Evolutionary conservation across 2,888 invertebrate genomes (phyloP).

Genomic region (Melanostoma scalare): DNA sequence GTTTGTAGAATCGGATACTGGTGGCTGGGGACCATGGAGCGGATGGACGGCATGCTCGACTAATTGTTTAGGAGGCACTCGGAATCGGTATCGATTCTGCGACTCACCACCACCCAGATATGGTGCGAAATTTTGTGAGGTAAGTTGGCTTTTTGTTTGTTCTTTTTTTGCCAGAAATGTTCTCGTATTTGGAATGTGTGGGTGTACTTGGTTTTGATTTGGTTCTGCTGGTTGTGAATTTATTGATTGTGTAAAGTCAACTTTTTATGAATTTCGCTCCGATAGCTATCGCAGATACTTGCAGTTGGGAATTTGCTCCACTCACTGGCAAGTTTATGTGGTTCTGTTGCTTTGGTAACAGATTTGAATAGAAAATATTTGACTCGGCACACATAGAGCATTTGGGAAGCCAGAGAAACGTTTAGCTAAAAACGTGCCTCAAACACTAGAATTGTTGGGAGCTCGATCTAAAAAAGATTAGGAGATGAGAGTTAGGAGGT

Average conservation of each 20-base stretch:
- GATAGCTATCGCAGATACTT: slow-evolving; percentile 16
- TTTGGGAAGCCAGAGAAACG: neutral
- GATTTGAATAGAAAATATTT: slow-evolving; percentile 23
- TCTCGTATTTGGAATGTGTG: neutral
- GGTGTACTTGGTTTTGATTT: slow-evolving; percentile 20
- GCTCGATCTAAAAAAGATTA: slow-evolving; percentile 2
- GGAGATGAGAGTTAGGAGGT: too few relatives aligned
- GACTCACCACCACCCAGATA: slow-evolving; percentile 94
- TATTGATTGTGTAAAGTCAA: slow-evolving; percentile 21
- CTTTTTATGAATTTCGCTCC: slow-evolving; percentile 28
- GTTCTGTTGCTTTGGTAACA: slow-evolving; percentile 22
- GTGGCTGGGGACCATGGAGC: slow-evolving; percentile 91
- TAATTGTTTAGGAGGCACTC: slow-evolving; percentile 89
- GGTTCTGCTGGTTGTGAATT: slow-evolving; percentile 36
- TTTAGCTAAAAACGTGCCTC: slow-evolving; percentile 28
- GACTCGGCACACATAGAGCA: slow-evolving; percentile 27
- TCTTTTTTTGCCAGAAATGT: neutral
- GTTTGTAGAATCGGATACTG: slow-evolving; percentile 87
- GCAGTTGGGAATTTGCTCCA: slow-evolving; percentile 5
- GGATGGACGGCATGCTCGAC: slow-evolving; percentile 93
- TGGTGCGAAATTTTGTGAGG: slow-evolving; percentile 94
- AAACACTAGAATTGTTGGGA: slow-evolving; percentile 18
- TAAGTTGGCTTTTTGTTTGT: slow-evolving; percentile 78
- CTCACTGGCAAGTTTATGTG: slow-evolving; percentile 8
- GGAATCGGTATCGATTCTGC: slow-evolving; percentile 93